Base-by-base conservation (phyloP, 1,140 invertebrate species). In the Popillia japonica region DNA sequence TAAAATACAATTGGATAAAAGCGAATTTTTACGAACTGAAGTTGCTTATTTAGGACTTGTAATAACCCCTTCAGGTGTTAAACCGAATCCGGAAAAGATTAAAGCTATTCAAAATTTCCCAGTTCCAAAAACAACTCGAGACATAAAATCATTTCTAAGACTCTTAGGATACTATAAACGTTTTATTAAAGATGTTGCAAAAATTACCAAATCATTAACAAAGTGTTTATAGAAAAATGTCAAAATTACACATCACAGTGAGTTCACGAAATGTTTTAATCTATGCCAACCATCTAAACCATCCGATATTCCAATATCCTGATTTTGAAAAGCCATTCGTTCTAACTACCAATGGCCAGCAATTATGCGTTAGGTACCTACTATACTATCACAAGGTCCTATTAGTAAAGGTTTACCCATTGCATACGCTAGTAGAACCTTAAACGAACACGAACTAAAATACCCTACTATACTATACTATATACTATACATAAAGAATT, bases 71-170 rank as follows among this genome's bases (percentile, higher is more conserved):
- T n/a, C n/a, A n/a, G n/a, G n/a, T n/a, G n/a, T n/a, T n/a, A n/a
- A n/a, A n/a, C n/a, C n/a, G n/a, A n/a, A n/a, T n/a, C n/a, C n/a
- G n/a, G n/a, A n/a, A n/a, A n/a, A n/a, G n/a, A n/a, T n/a, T n/a
- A n/a, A n/a, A n/a, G n/a, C n/a, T n/a, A n/a, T n/a, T n/a, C n/a
- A n/a, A n/a, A n/a, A n/a, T n/a, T n/a, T n/a, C n/a, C n/a, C n/a
- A n/a, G n/a, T n/a, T n/a, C n/a, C n/a, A n/a, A n/a, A n/a, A n/a
- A n/a, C n/a, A 75, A 8, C 72, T 8, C 86, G 86, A 75, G 82
- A 88, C 40, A 79, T 89, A 20, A 86, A 86, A 76, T 20, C 17
- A 44, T 80, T 78, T 76, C 61, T 80, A 4, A 77, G 77, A 20
- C 22, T 78, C 4, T 40, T n/a, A n/a, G n/a, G n/a, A n/a, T n/a